These are phyloP conservation scores for Rousettus madagascariensis DNA, from an alignment of 2,797 vertebrate species.

Conservation along the genomic window DNA sequence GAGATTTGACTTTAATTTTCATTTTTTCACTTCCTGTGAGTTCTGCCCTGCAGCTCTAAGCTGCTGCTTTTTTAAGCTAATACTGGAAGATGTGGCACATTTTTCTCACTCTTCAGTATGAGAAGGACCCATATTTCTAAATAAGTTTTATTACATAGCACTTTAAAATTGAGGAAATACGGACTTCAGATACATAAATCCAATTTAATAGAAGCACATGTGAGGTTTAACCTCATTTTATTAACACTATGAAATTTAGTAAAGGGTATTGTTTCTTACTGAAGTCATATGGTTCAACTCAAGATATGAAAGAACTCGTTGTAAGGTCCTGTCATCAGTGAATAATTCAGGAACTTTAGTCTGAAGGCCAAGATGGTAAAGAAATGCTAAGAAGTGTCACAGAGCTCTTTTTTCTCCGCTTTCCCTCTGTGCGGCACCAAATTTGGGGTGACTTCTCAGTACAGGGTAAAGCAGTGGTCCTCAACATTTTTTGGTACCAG, in stretches of 20 bases:
- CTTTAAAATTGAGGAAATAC: not conserved
- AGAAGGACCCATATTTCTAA: not conserved
- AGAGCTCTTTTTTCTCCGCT: not conserved
- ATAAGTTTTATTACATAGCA: not conserved
- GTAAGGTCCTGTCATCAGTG: not conserved
- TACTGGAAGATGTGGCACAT: not conserved
- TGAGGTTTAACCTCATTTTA: not conserved
- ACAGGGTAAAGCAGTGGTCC: no score
- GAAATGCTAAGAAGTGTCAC: not conserved
- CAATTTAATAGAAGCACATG: not conserved
- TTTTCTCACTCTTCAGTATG: not conserved
- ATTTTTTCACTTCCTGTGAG: not conserved
- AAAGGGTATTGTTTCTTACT: not conserved
- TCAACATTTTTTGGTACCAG: no score
- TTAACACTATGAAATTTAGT: not conserved
- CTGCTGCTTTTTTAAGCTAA: not conserved
- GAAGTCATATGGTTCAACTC: not conserved
- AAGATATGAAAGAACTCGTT: not conserved
- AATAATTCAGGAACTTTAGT: not conserved
- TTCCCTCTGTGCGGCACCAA: not conserved
- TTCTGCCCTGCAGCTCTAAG: not conserved
- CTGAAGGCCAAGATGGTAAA: not conserved
- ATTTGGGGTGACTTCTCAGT: not conserved
- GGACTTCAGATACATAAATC: not conserved
- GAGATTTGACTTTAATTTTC: not conserved